These are phyloP conservation scores for Coturnix japonica DNA, from an alignment of 2,113 vertebrate genomes.

Conservation along the genomic window DNA sequence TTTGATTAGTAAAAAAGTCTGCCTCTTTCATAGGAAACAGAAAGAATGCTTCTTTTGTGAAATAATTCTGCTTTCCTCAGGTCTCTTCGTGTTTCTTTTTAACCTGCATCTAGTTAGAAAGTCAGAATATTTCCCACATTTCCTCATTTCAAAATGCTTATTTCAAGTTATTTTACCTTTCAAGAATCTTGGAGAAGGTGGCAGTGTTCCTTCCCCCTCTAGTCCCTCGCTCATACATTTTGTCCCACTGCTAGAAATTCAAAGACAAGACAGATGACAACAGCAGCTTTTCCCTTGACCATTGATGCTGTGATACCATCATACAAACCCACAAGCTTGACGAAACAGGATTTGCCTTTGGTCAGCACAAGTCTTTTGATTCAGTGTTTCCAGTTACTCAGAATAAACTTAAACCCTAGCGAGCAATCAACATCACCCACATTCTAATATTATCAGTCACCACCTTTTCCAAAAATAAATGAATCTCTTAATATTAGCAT, in stretches of 20 bases:
- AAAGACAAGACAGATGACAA: too few relatives aligned
- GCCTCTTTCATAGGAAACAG: background rate
- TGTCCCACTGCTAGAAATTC: background rate
- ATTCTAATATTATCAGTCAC: background rate
- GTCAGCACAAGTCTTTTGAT: background rate
- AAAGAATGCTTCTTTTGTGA: constrained; percentile 45
- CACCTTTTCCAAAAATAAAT: background rate
- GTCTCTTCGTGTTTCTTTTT: background rate
- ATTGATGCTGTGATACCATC: too few relatives aligned
- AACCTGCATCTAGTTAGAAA: background rate
- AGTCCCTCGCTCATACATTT: background rate
- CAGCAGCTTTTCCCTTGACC: too few relatives aligned
- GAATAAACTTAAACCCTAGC: background rate
- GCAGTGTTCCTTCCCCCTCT: background rate
- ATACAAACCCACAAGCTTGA: too few relatives aligned
- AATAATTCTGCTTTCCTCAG: constrained; percentile 38
- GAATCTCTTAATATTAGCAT: too few relatives aligned
- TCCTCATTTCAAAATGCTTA: background rate
- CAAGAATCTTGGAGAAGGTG: background rate
- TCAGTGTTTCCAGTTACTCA: background rate
- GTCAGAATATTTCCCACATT: background rate
- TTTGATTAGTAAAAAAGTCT: constrained; percentile 39
- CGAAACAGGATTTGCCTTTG: too few relatives aligned
- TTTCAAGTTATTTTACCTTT: constrained; percentile 7
- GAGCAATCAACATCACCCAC: background rate